Evolutionary conservation across 2,797 vertebrate genomes (phyloP).

Genomic region (Chaunax sp.): DNA sequence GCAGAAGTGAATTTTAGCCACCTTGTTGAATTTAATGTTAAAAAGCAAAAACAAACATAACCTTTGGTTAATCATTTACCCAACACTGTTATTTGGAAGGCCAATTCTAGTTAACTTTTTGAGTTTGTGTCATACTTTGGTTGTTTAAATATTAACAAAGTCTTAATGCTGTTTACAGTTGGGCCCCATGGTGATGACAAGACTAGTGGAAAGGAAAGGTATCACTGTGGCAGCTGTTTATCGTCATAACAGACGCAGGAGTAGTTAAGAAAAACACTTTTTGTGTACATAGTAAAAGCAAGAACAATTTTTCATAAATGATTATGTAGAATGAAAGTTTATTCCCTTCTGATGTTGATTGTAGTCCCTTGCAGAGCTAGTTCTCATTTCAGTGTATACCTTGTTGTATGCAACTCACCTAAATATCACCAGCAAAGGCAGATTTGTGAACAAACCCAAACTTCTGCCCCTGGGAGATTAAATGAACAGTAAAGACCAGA

Average conservation of each 20-base stretch:
- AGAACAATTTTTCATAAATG: neutral
- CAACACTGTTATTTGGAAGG: constrained; percentile 71
- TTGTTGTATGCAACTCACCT: constrained; percentile 11
- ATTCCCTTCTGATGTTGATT: neutral
- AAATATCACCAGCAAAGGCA: constrained; percentile 5
- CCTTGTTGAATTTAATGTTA: constrained; percentile 31
- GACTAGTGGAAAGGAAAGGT: constrained; percentile 11
- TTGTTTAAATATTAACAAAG: constrained; percentile 85
- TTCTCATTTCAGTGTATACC: neutral
- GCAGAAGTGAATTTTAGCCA: constrained; percentile 48
- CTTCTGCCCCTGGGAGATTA: constrained; percentile 12
- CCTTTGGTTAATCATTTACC: constrained; percentile 76
- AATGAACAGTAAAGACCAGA: constrained; percentile 26
- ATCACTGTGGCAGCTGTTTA: neutral
- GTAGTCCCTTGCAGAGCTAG: neutral
- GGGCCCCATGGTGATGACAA: constrained; percentile 77
- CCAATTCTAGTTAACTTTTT: constrained; percentile 74
- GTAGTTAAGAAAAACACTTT: no score
- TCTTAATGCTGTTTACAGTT: constrained; percentile 81
- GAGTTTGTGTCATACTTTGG: constrained; percentile 72
- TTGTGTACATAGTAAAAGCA: no score
- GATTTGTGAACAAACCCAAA: constrained; percentile 22
- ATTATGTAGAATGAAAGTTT: neutral
- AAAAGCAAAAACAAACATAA: constrained; percentile 38
- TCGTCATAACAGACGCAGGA: neutral